Base-by-base conservation (phyloP, 1,140 invertebrate species). In the Harlomillsia oculata region DNA sequence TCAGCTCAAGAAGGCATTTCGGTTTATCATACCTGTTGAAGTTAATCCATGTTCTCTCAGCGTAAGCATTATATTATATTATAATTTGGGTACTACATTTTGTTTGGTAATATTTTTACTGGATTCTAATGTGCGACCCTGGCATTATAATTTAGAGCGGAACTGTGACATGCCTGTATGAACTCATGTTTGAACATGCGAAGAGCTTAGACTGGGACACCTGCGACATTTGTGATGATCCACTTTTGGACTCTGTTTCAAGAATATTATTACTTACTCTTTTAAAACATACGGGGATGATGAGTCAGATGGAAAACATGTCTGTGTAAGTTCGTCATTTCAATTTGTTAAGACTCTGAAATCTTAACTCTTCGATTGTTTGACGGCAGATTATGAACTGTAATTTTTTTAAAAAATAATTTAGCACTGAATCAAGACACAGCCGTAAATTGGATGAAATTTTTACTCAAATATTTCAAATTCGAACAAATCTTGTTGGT, bases 191-290 rank as follows among this genome's bases (percentile, higher is more conserved):
- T 50, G 64, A 65, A 30, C 64, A 65, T 49, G 64, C 67, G 16
- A 66, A 68, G 49, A 57, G 69, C 54, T 69, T 74, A 68, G 72
- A 76, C 53, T 77, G 72, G 70, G 75, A 77, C 62, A 75, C 75
- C 0, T 72, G 69, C 69, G 74, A 76, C 48, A 53, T 73, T 14
- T 62, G 71, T 26, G 72, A 76, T 54, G 73, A 75, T 36, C 67
- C 67, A 14, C 60, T 77, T 20, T 60, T 80, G 30, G 76, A 80
- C 29, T 68, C 68, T 13, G 71, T 78, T 8, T 71, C 75, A 3
- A 67, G 75, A 50, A 72, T 77, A 52, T 70, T 77, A 53, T 63
- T 81, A 21, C 71, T 77, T n/a, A 72, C 73, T 8, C 63, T 78
- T 14, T 62, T 81, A 4, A 78, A 77, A 63, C 77, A 80, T 50